Conservation (phyloP, 64 coral and sea anemone species). For the Cladopsammia gracilis region DNA sequence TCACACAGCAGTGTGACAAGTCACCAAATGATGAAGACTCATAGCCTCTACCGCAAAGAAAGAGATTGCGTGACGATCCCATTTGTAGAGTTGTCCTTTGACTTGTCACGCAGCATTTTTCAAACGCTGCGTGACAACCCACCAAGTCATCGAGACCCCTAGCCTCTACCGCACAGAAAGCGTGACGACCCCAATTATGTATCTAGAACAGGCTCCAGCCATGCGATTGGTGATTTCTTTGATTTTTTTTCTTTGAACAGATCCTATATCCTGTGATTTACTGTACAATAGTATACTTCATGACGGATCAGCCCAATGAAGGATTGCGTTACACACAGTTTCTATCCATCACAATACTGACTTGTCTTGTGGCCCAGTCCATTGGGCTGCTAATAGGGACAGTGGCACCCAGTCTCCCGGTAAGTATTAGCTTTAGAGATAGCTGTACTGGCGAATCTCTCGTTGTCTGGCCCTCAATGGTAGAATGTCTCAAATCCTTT, state of each 20-base stretch:
- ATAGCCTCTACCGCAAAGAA: too few relatives aligned
- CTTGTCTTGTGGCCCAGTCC: constrained; percentile 96
- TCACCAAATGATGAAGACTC: too few relatives aligned
- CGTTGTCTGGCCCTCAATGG: too few relatives aligned
- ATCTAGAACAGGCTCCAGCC: background rate
- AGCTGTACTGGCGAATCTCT: too few relatives aligned
- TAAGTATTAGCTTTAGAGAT: constrained; percentile 20
- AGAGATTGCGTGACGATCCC: too few relatives aligned
- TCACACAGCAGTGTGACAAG: too few relatives aligned
- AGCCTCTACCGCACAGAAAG: too few relatives aligned
- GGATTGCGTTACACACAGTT: constrained; percentile 97
- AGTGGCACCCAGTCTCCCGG: constrained; percentile 99
- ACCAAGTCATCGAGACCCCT: background rate
- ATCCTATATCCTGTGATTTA: constrained; percentile 95
- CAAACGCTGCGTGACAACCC: background rate
- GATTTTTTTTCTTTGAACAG: constrained; percentile 15
- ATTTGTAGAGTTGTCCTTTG: background rate
- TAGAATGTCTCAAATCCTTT: too few relatives aligned
- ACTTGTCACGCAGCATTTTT: background rate
- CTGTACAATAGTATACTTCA: constrained; percentile 99
- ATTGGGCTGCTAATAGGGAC: constrained; percentile 97
- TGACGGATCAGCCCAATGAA: constrained; percentile 96
- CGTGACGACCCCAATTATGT: background rate
- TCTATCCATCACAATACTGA: constrained; percentile 93
- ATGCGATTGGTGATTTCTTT: background rate